phyloP scores from a whole-genome alignment of 1,140 invertebrate species.

The Pseudachorutes palmiensis region DNA sequence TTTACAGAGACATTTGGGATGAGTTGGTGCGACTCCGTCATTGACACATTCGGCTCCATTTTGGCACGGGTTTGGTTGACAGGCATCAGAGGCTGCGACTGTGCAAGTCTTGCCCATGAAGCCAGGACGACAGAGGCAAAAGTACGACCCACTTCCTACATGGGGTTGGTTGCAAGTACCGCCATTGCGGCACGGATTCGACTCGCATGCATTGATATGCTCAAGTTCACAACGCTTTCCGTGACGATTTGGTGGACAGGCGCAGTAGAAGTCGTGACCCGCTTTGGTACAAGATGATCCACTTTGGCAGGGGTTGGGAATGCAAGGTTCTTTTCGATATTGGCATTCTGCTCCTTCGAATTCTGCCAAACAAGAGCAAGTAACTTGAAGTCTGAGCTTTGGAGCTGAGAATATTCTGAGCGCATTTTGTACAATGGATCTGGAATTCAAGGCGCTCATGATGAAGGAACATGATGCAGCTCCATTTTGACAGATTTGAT shows the following conservation, averaged over 20 bases:
- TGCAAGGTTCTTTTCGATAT: constrained; percentile 75
- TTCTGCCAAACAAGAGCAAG: constrained; percentile 58
- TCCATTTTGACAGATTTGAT: constrained; percentile 64
- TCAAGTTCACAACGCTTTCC: constrained; percentile 76
- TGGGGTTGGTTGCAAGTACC: constrained; percentile 78
- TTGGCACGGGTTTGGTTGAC: constrained; percentile 79
- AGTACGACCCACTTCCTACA: constrained; percentile 65
- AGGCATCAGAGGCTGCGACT: constrained; percentile 62
- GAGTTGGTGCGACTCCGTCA: constrained; percentile 58
- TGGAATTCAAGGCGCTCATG: constrained; percentile 52
- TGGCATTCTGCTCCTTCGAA: constrained; percentile 56
- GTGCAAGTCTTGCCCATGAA: constrained; percentile 83
- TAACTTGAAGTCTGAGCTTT: constrained; percentile 62
- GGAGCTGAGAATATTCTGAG: constrained; percentile 71
- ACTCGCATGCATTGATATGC: constrained; percentile 69
- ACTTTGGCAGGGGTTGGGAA: constrained; percentile 76
- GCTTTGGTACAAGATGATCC: constrained; percentile 71
- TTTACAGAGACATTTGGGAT: constrained; percentile 71
- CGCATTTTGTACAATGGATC: constrained; percentile 61
- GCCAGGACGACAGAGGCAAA: constrained; percentile 78
- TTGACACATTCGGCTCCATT: constrained; percentile 71
- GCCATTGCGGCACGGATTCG: constrained; percentile 77
- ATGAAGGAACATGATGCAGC: constrained; percentile 64
- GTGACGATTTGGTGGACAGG: constrained; percentile 64
- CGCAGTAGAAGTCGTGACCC: constrained; percentile 72